Conservation (phyloP, 2,797 vertebrate genomes). For the Brachymystax lenok region DNA sequence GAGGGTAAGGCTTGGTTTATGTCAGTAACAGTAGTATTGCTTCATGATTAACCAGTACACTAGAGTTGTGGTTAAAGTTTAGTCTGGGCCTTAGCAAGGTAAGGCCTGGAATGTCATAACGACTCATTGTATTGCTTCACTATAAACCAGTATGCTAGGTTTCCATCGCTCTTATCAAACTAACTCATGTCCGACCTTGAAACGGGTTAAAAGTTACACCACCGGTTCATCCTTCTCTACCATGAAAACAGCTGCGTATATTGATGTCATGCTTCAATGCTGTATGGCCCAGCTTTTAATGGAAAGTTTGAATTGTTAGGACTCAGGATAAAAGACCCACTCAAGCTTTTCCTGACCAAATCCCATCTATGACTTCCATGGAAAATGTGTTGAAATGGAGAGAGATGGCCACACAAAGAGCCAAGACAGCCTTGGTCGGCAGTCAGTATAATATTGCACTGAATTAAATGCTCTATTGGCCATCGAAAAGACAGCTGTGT, state of each 20-base stretch:
- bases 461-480: slow-evolving; percentile 22
- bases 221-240: too few species aligned
- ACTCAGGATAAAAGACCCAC: background rate
- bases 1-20: background rate
- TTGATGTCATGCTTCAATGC: background rate
- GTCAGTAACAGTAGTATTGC: background rate
- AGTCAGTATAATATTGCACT: slow-evolving; percentile 39
- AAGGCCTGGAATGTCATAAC: too few species aligned
- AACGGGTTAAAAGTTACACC: too few species aligned
- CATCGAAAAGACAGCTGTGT: slow-evolving; percentile 51
- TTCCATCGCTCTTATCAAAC: too few species aligned
- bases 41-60: background rate
- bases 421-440: slow-evolving; percentile 34
- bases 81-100: background rate
- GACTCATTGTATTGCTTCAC: too few species aligned
- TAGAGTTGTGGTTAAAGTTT: too few species aligned
- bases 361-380: background rate
- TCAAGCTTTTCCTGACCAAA: background rate
- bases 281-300: background rate
- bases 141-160: too few species aligned
- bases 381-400: background rate
- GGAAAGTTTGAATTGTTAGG: background rate
- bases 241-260: too few species aligned
- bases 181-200: too few species aligned
- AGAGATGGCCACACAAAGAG: slow-evolving; percentile 36